Base-by-base conservation (phyloP, 2,113 vertebrate genomes). In the Engystomops pustulosus region DNA sequence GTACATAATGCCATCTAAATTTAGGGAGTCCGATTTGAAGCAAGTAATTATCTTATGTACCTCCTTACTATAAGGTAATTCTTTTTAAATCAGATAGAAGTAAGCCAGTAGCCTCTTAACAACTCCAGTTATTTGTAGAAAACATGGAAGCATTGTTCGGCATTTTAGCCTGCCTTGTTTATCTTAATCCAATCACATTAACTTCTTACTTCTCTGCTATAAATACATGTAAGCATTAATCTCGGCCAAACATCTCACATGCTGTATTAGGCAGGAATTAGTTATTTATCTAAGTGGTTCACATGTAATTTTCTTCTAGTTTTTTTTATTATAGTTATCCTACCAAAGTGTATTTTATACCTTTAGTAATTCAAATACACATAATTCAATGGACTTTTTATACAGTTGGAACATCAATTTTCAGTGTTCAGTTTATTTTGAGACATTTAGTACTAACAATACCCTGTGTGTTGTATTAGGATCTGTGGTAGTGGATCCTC, bases 41-140 rank as follows among this genome's bases (percentile, higher is more conserved):
- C 70, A 47, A 41, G 20, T 20, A 70, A 41, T n/a, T 11, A 20
- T 70, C 18, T 23, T 10, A 25, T 25, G 78, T 27, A 68, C 14
- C 18, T 68, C 18, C 62, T 69, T 85, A 17, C 51, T 74, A 70
- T 45, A 77, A 30, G 25, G 0, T 75, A 89, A 85, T 86, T 69
- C 89, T 80, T 55, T n/a, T 76, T 81, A 91, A 93, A 90, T 90
- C 88, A 84, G 88, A 88, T 92, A 82, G 88, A 86, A 84, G 6
- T 94, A 95, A 96, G 93, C 94, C 86, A 87, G 80, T 94, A 93
- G 95, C 79, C 86, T 87, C 88, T 87, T 90, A 90, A 89, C 90
- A 87, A 88, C 78, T 88, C 89, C 72, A 89, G 90, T 89, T 89
- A 90, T 76, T 86, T 70, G 86, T 83, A 86, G 77, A 15, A 0